phyloP scores from a whole-genome alignment of 2,888 invertebrate genomes.

The Leptopilina myrica region DNA sequence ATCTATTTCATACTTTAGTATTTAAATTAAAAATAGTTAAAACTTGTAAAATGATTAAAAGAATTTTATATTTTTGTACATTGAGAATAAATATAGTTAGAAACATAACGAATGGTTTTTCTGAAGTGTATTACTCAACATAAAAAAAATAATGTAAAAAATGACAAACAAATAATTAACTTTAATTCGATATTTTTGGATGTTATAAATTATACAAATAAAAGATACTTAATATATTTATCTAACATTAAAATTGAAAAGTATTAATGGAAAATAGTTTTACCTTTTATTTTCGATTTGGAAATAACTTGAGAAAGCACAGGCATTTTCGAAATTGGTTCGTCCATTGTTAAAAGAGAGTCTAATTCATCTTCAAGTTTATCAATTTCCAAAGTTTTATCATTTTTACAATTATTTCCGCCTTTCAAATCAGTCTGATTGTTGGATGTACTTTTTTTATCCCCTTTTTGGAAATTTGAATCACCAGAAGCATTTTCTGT shows the following conservation, averaged over 20 bases:
- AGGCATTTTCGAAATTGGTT: constrained; percentile 57
- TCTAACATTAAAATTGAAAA: neutral
- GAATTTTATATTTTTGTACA: constrained; percentile 29
- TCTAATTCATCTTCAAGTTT: constrained; percentile 67
- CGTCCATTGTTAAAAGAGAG: constrained; percentile 66
- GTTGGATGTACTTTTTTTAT: neutral
- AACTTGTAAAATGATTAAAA: neutral
- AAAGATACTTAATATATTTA: neutral
- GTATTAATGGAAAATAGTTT: neutral
- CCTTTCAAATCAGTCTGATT: neutral
- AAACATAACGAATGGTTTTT: neutral
- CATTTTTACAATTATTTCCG: neutral
- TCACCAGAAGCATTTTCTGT: neutral
- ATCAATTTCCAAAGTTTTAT: constrained; percentile 25
- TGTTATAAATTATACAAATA: too few relatives aligned
- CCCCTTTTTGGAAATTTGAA: neutral
- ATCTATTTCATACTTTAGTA: too few relatives aligned
- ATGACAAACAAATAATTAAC: too few relatives aligned
- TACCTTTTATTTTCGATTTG: neutral
- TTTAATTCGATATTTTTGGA: too few relatives aligned
- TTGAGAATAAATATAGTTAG: constrained; percentile 22
- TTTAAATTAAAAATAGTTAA: neutral
- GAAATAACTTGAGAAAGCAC: neutral
- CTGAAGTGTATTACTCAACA: too few relatives aligned
- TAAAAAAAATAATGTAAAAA: too few relatives aligned